A percentile compares a stretch with the other conserved stretches of the same genome.
These are phyloP conservation scores for Nyctereutes procyonoides DNA, from an alignment of 2,113 vertebrate species.

Conservation along the genomic window DNA sequence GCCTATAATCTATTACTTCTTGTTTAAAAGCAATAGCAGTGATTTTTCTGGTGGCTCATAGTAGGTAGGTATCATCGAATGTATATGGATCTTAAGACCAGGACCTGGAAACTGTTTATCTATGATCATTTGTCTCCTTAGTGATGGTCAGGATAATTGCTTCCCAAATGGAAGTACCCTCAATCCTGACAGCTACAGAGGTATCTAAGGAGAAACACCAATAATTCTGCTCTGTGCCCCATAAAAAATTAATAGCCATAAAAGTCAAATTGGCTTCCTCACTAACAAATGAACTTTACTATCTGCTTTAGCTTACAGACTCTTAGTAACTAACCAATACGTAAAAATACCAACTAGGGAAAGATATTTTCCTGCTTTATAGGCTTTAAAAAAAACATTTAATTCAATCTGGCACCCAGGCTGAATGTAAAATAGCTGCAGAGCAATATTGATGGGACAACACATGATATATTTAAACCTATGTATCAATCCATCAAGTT, in stretches of 20 bases:
- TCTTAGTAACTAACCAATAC: constrained; percentile 80
- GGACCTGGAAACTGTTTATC: background rate
- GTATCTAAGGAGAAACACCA: constrained; percentile 44
- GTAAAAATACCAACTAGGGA: constrained; percentile 81
- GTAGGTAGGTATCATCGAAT: background rate
- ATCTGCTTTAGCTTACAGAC: constrained; percentile 69
- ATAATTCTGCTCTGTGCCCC: constrained; percentile 62
- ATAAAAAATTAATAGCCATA: constrained; percentile 79
- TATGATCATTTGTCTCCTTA: background rate
- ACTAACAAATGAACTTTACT: constrained; percentile 80
- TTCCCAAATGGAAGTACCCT: constrained; percentile 2
- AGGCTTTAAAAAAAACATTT: constrained; percentile 81
- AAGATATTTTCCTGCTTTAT: constrained; percentile 80
- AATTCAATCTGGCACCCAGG: constrained; percentile 81
- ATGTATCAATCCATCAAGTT: constrained; percentile 75
- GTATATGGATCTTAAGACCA: background rate
- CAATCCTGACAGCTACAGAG: background rate
- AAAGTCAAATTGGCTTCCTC: constrained; percentile 78
- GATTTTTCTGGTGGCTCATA: background rate
- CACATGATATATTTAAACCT: constrained; percentile 79
- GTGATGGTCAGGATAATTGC: background rate
- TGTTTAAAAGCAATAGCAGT: background rate
- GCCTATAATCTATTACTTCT: background rate
- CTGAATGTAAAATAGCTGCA: constrained; percentile 80
- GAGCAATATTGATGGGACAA: constrained; percentile 75